These are phyloP conservation scores for Flexamia atlantica DNA, from an alignment of 2,888 invertebrate genomes.

Conservation along the genomic window DNA sequence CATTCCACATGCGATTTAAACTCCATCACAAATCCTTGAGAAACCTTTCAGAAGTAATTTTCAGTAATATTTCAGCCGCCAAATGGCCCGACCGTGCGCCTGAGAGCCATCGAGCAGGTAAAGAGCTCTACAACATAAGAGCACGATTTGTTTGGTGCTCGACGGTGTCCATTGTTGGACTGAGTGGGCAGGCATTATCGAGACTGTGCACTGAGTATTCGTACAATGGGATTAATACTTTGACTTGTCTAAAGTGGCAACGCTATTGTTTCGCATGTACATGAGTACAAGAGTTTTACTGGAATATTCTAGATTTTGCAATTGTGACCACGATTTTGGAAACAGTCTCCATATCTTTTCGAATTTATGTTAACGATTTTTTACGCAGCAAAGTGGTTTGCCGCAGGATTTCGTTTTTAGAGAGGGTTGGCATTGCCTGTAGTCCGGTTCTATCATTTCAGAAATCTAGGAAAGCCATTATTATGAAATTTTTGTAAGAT, in stretches of 20 bases:
- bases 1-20: background rate
- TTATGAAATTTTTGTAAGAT: too few species aligned
- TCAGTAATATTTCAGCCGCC: conserved; percentile 24
- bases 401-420: too few species aligned
- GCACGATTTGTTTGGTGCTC: conserved; percentile 26
- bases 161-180: conserved; percentile 2
- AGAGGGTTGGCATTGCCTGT: too few species aligned
- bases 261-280: background rate
- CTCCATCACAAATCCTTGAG: conserved; percentile 14
- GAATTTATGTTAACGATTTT: too few species aligned
- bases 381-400: too few species aligned
- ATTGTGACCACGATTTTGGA: background rate
- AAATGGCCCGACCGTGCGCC: background rate
- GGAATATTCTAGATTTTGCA: background rate
- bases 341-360: too few species aligned
- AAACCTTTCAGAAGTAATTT: conserved; percentile 31
- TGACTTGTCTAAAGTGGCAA: conserved; percentile 29
- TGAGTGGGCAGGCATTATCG: background rate
- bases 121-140: background rate
- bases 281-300: background rate
- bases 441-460: too few species aligned
- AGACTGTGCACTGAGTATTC: background rate
- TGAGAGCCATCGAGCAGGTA: background rate
- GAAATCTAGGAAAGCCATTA: too few species aligned
- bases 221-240: conserved; percentile 24